A percentile compares a stretch with the other conserved stretches of the same genome.
phyloP scores from a whole-genome alignment of 2,797 vertebrate species.

The Sparidentex hasta region DNA sequence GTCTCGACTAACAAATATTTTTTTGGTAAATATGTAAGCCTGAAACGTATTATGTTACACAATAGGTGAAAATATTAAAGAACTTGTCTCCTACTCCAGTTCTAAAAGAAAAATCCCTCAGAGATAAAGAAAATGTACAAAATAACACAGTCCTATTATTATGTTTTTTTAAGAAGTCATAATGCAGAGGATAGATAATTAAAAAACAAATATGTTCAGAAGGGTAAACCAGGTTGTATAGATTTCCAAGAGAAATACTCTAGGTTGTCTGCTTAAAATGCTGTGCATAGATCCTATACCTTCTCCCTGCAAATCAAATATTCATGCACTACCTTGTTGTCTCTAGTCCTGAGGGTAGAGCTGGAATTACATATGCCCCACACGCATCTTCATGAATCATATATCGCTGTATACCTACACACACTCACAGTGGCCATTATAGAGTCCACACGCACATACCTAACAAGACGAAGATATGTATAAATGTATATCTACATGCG shows the following conservation, averaged over 20 bases:
- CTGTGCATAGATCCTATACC: constrained; percentile 86
- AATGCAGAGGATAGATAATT: constrained; percentile 51
- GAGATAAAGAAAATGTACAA: constrained; percentile 14
- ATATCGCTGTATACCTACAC: constrained; percentile 85
- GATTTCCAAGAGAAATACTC: constrained; percentile 66
- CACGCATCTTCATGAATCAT: constrained; percentile 88
- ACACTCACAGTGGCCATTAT: constrained; percentile 78
- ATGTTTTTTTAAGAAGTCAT: constrained; percentile 27
- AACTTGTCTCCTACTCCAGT: neutral
- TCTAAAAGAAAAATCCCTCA: constrained; percentile 11
- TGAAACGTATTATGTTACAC: neutral
- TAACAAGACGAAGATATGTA: constrained; percentile 67
- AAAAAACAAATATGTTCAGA: constrained; percentile 66
- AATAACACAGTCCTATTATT: constrained; percentile 13
- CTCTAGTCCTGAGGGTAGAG: constrained; percentile 87
- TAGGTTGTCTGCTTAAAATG: constrained; percentile 85
- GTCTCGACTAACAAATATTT: neutral
- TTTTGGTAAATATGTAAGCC: constrained; percentile 14
- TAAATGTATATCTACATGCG: constrained; percentile 68
- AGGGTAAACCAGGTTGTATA: constrained; percentile 58
- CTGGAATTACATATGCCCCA: constrained; percentile 87
- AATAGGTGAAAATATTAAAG: neutral
- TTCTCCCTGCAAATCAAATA: constrained; percentile 88
- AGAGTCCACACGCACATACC: constrained; percentile 49
- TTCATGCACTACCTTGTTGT: constrained; percentile 90